phyloP scores from a whole-genome alignment of 2,113 vertebrate genomes.

The Petrocephalus microphthalmus region DNA sequence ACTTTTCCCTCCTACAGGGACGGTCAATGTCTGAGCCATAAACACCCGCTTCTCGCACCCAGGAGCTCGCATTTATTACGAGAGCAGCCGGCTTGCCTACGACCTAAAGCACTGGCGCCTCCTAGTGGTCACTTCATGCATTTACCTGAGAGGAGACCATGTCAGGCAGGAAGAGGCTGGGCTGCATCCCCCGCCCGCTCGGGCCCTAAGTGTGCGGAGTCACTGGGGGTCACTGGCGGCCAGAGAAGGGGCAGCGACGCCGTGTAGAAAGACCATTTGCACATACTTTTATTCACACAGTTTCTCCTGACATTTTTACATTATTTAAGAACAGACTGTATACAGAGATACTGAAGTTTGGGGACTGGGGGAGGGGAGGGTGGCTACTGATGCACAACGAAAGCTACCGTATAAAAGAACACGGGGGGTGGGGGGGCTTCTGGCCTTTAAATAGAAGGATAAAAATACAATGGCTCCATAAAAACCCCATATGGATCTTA shows the following conservation, averaged over 20 bases:
- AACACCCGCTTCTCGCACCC: not conserved
- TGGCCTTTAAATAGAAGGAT: conserved; percentile 95
- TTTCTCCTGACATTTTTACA: conserved; percentile 95
- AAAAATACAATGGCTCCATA: conserved; percentile 91
- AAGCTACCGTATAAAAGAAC: conserved; percentile 94
- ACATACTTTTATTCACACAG: conserved; percentile 98
- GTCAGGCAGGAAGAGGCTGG: not conserved
- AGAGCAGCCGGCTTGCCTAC: not conserved
- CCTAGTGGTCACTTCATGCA: not conserved
- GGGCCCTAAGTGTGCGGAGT: not conserved
- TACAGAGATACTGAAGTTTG: conserved; percentile 85
- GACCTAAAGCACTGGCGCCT: not conserved
- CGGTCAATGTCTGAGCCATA: not conserved
- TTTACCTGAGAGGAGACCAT: not conserved
- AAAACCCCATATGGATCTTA: conserved; percentile 73
- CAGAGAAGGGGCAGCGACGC: conserved; percentile 39
- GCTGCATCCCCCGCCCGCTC: not conserved
- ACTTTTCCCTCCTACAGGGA: not conserved
- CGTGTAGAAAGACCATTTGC: conserved; percentile 89
- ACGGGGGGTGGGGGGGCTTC: conserved; percentile 52
- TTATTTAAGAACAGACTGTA: conserved; percentile 99
- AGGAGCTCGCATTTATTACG: not conserved
- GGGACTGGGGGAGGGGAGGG: conserved; percentile 71
- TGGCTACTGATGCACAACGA: conserved; percentile 97
- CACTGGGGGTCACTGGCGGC: not conserved